Evolutionary conservation across 2,113 vertebrate species (phyloP).

Genomic region (Semnornis frantzii): DNA sequence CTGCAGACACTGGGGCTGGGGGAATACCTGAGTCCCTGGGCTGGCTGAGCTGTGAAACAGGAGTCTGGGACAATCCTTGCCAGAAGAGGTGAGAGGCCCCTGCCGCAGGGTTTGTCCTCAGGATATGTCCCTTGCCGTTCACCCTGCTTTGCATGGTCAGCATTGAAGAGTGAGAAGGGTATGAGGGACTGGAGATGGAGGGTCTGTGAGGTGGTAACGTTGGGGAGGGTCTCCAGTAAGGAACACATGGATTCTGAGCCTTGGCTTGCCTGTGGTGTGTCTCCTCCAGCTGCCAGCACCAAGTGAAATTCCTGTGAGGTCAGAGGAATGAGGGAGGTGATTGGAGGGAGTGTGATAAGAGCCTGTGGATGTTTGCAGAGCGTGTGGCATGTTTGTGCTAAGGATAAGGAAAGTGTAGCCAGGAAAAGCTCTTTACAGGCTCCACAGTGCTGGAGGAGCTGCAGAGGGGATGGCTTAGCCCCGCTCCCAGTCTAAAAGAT

Average conservation of each 20-base stretch:
- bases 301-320: background rate
- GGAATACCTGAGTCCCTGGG: background rate
- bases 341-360: background rate
- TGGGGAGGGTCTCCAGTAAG: background rate
- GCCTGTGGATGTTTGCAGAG: background rate
- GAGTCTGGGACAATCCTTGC: background rate
- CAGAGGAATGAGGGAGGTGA: background rate
- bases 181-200: accelerated
- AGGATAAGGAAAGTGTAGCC: background rate
- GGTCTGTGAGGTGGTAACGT: background rate
- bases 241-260: background rate
- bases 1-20: background rate
- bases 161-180: background rate
- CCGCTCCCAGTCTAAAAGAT: too few species aligned
- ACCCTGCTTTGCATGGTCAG: background rate
- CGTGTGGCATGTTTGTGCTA: background rate
- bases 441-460: background rate
- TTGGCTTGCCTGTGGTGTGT: accelerated
- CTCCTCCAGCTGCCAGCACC: background rate
- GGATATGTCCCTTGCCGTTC: background rate
- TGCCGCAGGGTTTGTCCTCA: background rate
- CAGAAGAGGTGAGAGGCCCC: background rate
- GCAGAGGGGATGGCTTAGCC: accelerated
- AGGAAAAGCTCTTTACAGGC: background rate
- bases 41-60: accelerated